phyloP scores from a whole-genome alignment of 2,797 vertebrate genomes.

The Steatocranus sp. region DNA sequence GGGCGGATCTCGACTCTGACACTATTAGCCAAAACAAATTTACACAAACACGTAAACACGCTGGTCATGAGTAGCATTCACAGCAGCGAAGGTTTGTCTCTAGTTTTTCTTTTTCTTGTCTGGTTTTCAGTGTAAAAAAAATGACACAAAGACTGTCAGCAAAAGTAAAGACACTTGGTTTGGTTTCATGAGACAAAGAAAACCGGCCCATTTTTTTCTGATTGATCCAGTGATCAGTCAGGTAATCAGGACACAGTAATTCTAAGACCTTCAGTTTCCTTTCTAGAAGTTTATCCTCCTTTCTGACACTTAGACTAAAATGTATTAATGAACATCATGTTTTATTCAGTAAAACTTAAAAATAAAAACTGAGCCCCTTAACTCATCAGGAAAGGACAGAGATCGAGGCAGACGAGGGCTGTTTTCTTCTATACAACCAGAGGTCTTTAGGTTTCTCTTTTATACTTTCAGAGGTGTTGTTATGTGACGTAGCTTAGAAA shows the following conservation, averaged over 20 bases:
- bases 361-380: neutral
- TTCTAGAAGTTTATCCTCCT: neutral
- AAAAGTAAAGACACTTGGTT: neutral
- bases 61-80: neutral
- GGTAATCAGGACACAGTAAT: neutral
- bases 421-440: neutral
- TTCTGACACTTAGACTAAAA: neutral
- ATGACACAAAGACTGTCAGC: neutral
- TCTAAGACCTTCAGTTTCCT: neutral
- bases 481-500: neutral
- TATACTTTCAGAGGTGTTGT: neutral
- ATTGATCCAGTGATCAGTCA: neutral
- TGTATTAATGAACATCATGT: neutral
- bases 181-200: neutral
- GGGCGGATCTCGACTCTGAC: constrained; percentile 50
- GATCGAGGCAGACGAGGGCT: neutral
- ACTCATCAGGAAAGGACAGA: neutral
- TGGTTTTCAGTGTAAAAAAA: neutral
- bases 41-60: neutral
- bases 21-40: constrained; percentile 41
- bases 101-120: neutral
- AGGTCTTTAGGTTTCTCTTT: neutral
- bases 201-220: neutral
- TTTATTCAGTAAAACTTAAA: neutral
- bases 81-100: neutral